A percentile compares a stretch with the other conserved stretches of the same genome.
phyloP scores from a whole-genome alignment of 2,113 vertebrate genomes.

The Hymenochirus boettgeri region DNA sequence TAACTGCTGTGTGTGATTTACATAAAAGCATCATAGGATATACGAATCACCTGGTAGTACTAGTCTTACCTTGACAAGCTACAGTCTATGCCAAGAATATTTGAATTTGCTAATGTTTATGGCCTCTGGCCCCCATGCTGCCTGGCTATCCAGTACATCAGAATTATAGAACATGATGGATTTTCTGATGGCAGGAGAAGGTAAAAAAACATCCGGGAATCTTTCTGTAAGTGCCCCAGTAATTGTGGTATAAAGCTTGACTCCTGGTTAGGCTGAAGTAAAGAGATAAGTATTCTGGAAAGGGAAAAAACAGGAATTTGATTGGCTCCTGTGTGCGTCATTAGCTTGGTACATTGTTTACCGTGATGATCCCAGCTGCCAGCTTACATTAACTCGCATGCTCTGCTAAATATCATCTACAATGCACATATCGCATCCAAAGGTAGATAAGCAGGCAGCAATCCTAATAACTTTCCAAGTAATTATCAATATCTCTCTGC shows the following conservation, averaged over 20 bases:
- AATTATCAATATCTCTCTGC: constrained; percentile 1
- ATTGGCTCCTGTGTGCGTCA: not conserved
- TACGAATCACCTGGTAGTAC: too few relatives aligned
- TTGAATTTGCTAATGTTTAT: too few relatives aligned
- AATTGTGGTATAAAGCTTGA: not conserved
- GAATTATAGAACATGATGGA: not conserved
- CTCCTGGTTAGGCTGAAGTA: not conserved
- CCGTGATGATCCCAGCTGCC: not conserved
- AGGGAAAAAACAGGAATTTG: not conserved
- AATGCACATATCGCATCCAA: not conserved
- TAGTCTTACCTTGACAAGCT: too few relatives aligned
- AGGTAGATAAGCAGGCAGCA: not conserved
- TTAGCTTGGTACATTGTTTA: not conserved
- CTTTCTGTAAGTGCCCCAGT: not conserved
- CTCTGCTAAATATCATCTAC: not conserved
- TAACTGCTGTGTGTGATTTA: too few relatives aligned
- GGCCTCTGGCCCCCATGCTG: too few relatives aligned
- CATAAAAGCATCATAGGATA: too few relatives aligned
- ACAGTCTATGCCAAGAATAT: too few relatives aligned
- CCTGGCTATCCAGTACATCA: not conserved
- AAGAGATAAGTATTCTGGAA: not conserved
- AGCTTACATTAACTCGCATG: not conserved
- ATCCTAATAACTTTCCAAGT: not conserved
- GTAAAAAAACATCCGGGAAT: not conserved
- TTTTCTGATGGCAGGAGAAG: not conserved